These are phyloP conservation scores for Dasyprocta punctata DNA, from an alignment of 2,113 vertebrate genomes.

Conservation along the genomic window DNA sequence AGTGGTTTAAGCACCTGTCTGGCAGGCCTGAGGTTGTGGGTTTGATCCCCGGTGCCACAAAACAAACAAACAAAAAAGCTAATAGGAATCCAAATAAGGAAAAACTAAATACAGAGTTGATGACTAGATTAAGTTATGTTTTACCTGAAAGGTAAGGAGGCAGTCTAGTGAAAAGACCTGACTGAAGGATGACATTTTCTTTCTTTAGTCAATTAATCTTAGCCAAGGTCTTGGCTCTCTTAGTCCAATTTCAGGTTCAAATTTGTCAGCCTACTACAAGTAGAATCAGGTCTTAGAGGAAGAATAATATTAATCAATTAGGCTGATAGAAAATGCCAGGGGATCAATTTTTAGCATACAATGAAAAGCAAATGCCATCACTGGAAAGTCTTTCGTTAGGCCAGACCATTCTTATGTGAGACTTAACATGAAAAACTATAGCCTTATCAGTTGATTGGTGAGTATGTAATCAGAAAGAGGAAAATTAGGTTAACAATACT, in stretches of 20 bases:
- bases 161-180: not conserved
- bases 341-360: conserved; percentile 23
- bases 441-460: not conserved
- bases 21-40: no score
- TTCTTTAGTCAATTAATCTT: not conserved
- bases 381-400: not conserved
- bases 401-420: not conserved
- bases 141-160: not conserved
- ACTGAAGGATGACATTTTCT: conserved; percentile 9
- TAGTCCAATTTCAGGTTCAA: not conserved
- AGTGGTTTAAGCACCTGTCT: no score
- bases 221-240: not conserved
- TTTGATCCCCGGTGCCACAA: no score
- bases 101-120: not conserved
- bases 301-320: not conserved
- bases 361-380: not conserved
- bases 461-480: conserved; percentile 15
- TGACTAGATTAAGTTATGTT: not conserved
- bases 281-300: not conserved
- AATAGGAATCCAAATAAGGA: conserved; percentile 35
- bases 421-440: not conserved
- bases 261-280: not conserved
- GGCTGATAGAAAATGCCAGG: not conserved
- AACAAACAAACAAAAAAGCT: no score
- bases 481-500: conserved; percentile 13